Evolutionary conservation across 2,797 vertebrate genomes (phyloP).

Genomic region (Muraenolepis orangiensis): DNA sequence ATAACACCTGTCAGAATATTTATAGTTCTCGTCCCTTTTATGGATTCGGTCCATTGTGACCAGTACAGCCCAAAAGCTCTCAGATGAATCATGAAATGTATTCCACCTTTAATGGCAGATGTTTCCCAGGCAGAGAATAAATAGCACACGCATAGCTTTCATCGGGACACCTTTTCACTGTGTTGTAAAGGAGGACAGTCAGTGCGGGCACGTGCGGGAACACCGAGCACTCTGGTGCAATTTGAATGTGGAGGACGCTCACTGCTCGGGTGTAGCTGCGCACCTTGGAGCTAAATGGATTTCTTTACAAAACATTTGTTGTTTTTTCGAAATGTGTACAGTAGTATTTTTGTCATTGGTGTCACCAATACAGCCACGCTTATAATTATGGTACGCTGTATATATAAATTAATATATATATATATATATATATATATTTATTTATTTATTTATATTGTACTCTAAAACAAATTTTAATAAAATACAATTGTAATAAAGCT

Average conservation of each 20-base stretch:
- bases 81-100: constrained; percentile 10
- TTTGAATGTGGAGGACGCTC: not conserved
- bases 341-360: not conserved
- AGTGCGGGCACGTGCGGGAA: not conserved
- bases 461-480: not conserved
- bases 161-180: not conserved
- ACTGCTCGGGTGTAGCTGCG: not conserved
- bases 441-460: too few species aligned
- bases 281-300: not conserved
- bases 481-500: not conserved
- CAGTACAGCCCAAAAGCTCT: constrained; percentile 1
- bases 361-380: too few species aligned
- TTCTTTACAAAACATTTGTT: not conserved
- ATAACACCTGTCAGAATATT: not conserved
- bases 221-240: not conserved
- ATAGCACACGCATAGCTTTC: not conserved
- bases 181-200: constrained; percentile 47
- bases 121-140: not conserved
- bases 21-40: not conserved
- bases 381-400: not conserved
- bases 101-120: not conserved
- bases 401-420: too few species aligned
- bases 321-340: not conserved
- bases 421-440: too few species aligned
- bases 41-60: constrained; percentile 4